Conservation (phyloP, 2,888 invertebrate species). For the Spodoptera exigua region DNA sequence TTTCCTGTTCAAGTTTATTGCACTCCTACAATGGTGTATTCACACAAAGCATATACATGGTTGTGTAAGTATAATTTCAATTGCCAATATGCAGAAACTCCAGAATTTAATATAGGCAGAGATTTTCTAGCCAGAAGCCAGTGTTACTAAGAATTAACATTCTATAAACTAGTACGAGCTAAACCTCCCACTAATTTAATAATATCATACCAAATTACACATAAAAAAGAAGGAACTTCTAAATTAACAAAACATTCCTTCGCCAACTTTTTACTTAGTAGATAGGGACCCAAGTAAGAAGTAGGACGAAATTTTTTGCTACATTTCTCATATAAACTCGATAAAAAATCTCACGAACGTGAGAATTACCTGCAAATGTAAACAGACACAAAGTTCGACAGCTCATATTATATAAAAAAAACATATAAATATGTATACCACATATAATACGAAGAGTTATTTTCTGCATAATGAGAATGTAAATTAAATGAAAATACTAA, state of each 20-base stretch:
- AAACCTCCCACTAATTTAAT: constrained; percentile 19
- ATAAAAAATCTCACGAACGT: constrained; percentile 1
- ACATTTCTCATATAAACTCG: constrained; percentile 1
- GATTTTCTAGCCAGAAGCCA: too few species aligned
- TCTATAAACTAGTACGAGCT: background rate
- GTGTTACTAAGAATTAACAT: background rate
- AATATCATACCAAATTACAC: constrained; percentile 25
- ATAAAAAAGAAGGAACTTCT: constrained; percentile 28
- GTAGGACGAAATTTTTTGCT: constrained; percentile 2
- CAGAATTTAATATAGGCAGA: too few species aligned
- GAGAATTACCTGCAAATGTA: background rate
- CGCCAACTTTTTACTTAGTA: constrained; percentile 30
- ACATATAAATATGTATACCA: too few species aligned
- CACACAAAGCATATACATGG: too few species aligned
- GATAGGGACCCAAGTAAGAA: constrained; percentile 13
- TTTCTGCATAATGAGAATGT: too few species aligned
- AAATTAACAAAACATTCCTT: constrained; percentile 39
- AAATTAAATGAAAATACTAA: constrained; percentile 22
- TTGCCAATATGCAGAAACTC: too few species aligned
- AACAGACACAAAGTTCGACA: constrained; percentile 3
- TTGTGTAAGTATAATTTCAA: too few species aligned
- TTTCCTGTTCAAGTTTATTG: too few species aligned
- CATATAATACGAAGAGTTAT: too few species aligned
- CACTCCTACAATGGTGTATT: too few species aligned
- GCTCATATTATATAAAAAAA: background rate